Percentiles rank a stretch among this genome's conserved stretches.
Conservation (phyloP, 1,140 invertebrate species). For the Neodiprion pinetum region DNA sequence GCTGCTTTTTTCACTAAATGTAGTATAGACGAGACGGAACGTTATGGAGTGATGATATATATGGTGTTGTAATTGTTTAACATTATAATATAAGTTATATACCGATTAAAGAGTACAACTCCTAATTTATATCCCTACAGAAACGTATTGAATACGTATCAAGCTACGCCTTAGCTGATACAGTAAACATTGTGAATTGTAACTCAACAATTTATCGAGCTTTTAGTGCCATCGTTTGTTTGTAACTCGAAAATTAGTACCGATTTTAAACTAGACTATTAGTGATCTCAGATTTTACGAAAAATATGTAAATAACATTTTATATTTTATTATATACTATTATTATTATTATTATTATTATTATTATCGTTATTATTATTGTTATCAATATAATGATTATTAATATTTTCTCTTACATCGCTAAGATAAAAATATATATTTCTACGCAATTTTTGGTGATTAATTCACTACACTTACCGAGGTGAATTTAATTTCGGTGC, state of each 20-base stretch:
- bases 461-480: too few relatives aligned
- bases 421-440: too few relatives aligned
- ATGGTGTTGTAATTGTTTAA: background rate
- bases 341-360: too few relatives aligned
- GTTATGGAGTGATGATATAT: background rate
- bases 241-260: background rate
- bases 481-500: too few relatives aligned
- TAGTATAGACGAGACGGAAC: background rate
- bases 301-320: constrained; percentile 24
- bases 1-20: constrained; percentile 9
- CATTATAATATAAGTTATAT: too few relatives aligned
- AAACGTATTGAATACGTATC: background rate
- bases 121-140: background rate
- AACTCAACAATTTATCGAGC: background rate
- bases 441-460: too few relatives aligned
- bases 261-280: background rate
- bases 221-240: constrained; percentile 8
- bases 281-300: constrained; percentile 11
- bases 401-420: too few relatives aligned
- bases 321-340: constrained; percentile 20
- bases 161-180: too few relatives aligned
- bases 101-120: background rate
- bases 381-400: background rate
- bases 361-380: too few relatives aligned
- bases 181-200: background rate